These are phyloP conservation scores for Psilanteris sp. DNA, from an alignment of 1,140 invertebrate species.

Conservation along the genomic window DNA sequence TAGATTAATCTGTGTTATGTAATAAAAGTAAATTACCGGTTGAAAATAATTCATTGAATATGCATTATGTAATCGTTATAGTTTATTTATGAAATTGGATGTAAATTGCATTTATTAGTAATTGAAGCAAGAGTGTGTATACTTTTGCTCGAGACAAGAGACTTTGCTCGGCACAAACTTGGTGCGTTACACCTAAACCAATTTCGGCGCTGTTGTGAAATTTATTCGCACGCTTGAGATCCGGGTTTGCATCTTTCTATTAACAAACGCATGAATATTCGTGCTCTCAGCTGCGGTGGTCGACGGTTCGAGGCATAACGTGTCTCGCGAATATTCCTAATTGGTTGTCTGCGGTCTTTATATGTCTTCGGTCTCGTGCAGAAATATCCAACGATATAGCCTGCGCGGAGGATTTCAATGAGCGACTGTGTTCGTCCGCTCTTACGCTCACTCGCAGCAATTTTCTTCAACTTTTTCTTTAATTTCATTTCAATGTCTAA, in stretches of 20 bases:
- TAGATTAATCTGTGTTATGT: background rate
- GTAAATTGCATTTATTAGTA: slow-evolving; percentile 14
- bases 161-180: slow-evolving; percentile 13
- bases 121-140: slow-evolving; percentile 10
- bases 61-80: slow-evolving; percentile 12
- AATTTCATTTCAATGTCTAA: too few relatives aligned
- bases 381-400: slow-evolving; percentile 33
- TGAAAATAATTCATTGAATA: slow-evolving; percentile 11
- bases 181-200: slow-evolving; percentile 29
- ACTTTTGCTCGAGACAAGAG: slow-evolving; percentile 28
- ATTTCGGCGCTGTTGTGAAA: slow-evolving; percentile 37
- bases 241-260: slow-evolving; percentile 26
- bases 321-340: slow-evolving; percentile 26
- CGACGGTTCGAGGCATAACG: slow-evolving; percentile 25
- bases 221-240: slow-evolving; percentile 42
- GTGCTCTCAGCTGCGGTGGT: slow-evolving; percentile 5
- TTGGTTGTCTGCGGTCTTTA: slow-evolving; percentile 34
- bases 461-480: too few relatives aligned
- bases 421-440: slow-evolving; percentile 11
- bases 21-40: background rate
- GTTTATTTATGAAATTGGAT: slow-evolving; percentile 15
- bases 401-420: slow-evolving; percentile 12
- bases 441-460: too few relatives aligned
- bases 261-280: slow-evolving; percentile 54
- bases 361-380: slow-evolving; percentile 27